Evolutionary conservation across 2,888 invertebrate genomes (phyloP).

Genomic region (Ischnura elegans): DNA sequence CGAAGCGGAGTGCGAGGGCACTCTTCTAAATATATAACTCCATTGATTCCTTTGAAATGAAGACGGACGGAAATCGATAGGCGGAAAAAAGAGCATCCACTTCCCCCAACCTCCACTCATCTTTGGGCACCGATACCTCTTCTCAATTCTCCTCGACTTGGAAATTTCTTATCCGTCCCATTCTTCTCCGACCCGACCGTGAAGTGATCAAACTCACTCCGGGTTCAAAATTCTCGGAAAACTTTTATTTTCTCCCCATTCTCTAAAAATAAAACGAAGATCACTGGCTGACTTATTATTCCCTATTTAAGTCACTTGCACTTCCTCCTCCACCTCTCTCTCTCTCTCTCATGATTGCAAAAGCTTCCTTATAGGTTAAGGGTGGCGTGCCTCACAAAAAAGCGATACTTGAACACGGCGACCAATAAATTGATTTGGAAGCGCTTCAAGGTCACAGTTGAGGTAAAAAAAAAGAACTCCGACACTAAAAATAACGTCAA

Average conservation of each 20-base stretch:
- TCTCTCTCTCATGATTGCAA: neutral
- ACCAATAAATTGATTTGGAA: neutral
- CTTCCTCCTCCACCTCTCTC: too few relatives aligned
- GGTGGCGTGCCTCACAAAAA: neutral
- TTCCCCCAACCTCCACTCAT: neutral
- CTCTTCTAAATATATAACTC: constrained; percentile 31
- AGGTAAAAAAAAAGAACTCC: neutral
- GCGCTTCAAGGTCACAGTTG: neutral
- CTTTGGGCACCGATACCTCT: neutral
- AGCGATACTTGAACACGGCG: neutral
- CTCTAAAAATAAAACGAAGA: neutral
- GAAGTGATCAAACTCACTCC: neutral
- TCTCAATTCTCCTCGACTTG: neutral
- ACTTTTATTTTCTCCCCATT: neutral
- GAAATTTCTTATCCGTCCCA: neutral
- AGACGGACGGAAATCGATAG: neutral
- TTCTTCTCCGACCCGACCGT: neutral
- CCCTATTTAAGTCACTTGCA: neutral
- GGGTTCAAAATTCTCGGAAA: neutral
- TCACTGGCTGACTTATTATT: neutral
- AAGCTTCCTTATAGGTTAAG: neutral
- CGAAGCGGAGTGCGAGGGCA: neutral
- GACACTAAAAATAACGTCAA: neutral
- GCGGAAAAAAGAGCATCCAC: neutral
- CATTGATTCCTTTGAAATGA: constrained; percentile 26